Evolutionary conservation across 2,888 invertebrate species (phyloP).

Genomic region (Tetranychus truncatus): DNA sequence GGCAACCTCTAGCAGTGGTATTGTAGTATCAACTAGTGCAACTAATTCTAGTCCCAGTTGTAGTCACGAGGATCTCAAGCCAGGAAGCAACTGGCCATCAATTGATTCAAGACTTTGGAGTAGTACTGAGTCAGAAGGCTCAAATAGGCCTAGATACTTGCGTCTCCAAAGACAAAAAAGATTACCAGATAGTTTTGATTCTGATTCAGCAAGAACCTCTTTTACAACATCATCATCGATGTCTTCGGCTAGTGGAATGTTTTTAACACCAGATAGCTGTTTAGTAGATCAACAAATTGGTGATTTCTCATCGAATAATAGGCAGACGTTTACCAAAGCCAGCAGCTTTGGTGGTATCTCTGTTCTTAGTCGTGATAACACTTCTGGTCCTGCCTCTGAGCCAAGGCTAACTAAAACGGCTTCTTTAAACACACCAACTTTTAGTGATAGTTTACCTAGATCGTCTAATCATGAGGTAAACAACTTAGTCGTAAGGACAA

Average conservation of each 20-base stretch:
- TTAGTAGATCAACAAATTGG: neutral
- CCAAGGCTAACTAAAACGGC: conserved; percentile 12
- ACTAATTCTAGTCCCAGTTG: conserved; percentile 11
- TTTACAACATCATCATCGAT: conserved; percentile 5
- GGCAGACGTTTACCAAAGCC: conserved; percentile 50
- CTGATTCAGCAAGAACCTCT: conserved; percentile 8
- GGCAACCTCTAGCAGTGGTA: neutral
- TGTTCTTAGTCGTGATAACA: conserved; percentile 43
- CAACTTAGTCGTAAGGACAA: no score
- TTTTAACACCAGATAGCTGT: conserved; percentile 9
- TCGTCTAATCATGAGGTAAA: no score
- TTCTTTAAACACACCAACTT: conserved; percentile 8
- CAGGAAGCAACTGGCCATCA: conserved; percentile 3
- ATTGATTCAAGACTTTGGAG: conserved; percentile 37
- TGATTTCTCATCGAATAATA: conserved; percentile 18
- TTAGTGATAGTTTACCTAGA: neutral
- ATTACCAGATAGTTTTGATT: conserved; percentile 6
- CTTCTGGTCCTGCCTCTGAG: conserved; percentile 39
- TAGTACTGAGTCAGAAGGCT: conserved; percentile 40
- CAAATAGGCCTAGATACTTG: conserved; percentile 25
- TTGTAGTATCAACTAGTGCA: conserved; percentile 5
- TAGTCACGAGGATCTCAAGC: neutral
- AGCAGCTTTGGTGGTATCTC: conserved; percentile 64
- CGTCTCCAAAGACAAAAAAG: conserved; percentile 4
- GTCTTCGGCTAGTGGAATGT: conserved; percentile 11